phyloP scores from a whole-genome alignment of 2,797 vertebrate genomes.

The Pseudochirops cupreus region DNA sequence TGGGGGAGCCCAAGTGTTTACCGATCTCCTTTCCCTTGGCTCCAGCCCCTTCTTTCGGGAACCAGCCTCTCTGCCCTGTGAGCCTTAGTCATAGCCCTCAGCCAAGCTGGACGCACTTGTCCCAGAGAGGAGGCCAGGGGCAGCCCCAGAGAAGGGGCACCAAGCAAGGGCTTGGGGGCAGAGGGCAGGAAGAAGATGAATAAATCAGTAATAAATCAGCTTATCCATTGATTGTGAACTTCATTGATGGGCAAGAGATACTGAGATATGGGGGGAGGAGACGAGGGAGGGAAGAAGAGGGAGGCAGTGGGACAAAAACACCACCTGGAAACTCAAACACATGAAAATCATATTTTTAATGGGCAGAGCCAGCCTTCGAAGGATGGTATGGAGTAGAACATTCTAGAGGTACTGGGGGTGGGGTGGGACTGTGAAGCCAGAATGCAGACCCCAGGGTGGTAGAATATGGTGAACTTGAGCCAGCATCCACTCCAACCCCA shows the following conservation, averaged over 20 bases:
- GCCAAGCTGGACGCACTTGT: background rate
- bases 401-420: background rate
- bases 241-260: background rate
- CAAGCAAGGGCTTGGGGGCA: too few relatives aligned
- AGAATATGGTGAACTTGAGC: background rate
- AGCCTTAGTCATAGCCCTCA: background rate
- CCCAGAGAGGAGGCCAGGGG: too few relatives aligned
- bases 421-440: background rate
- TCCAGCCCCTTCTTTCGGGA: background rate
- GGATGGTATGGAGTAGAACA: background rate
- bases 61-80: background rate
- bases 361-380: background rate
- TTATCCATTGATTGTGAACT: background rate
- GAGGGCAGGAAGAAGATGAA: background rate
- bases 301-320: background rate
- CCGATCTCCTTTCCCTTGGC: background rate
- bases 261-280: too few relatives aligned
- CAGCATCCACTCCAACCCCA: too few relatives aligned
- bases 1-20: background rate
- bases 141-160: background rate
- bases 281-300: background rate
- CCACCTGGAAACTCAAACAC: background rate
- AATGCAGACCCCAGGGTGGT: conserved; percentile 60
- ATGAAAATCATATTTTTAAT: background rate
- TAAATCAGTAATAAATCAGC: background rate